These are phyloP conservation scores for Zapornia atra DNA, from an alignment of 2,113 vertebrate genomes.

Conservation along the genomic window DNA sequence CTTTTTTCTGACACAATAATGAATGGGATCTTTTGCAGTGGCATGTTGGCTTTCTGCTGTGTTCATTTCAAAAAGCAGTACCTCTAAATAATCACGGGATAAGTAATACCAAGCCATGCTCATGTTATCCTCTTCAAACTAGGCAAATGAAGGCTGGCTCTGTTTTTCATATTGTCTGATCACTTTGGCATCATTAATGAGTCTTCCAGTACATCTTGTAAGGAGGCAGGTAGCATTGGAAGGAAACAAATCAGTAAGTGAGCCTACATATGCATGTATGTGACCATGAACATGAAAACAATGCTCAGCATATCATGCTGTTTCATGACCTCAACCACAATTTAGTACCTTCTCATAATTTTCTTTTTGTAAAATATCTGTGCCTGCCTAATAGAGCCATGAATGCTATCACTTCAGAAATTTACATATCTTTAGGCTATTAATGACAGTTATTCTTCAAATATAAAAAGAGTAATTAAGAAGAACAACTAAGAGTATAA, in stretches of 20 bases:
- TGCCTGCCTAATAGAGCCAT: background rate
- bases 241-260: background rate
- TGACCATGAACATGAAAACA: background rate
- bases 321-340: accelerated
- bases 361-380: background rate
- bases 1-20: background rate
- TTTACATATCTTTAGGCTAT: background rate
- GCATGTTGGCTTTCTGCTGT: background rate
- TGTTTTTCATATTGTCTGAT: background rate
- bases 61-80: background rate
- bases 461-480: background rate
- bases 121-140: background rate
- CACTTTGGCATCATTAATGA: background rate
- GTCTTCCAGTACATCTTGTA: background rate
- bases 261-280: background rate
- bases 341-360: background rate
- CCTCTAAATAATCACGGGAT: background rate
- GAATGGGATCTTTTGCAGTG: background rate
- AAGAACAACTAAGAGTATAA: background rate
- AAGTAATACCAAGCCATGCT: background rate
- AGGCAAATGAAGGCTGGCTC: background rate
- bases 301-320: background rate
- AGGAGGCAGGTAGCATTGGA: background rate
- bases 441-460: background rate
- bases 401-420: background rate